Conservation (phyloP, 1,140 invertebrate genomes). For the Drosophila pseudoananassae region DNA sequence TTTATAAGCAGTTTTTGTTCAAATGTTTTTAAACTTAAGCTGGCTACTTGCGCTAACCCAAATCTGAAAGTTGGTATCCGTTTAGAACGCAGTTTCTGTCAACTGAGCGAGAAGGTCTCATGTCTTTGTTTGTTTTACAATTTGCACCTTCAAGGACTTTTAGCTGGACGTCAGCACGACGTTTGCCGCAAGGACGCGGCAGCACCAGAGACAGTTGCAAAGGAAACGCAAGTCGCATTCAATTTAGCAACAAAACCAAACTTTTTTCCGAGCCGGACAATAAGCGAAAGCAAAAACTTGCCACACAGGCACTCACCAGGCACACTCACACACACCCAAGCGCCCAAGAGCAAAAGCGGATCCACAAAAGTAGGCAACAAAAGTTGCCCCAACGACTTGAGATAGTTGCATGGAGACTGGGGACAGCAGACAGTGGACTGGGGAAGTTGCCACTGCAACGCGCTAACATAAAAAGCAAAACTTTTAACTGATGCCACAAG, state of each 20-base stretch:
- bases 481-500: conserved; percentile 76
- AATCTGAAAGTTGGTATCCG: not conserved
- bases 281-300: conserved; percentile 66
- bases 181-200: conserved; percentile 17
- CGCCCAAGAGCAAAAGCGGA: conserved; percentile 6
- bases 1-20: not conserved
- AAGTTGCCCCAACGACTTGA: conserved; percentile 61
- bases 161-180: conserved; percentile 45
- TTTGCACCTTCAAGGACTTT: conserved; percentile 55
- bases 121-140: conserved; percentile 48
- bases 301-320: conserved; percentile 27
- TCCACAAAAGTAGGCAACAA: conserved; percentile 51
- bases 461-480: conserved; percentile 75
- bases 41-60: not conserved
- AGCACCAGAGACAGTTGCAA: conserved; percentile 9
- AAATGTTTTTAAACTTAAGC: not conserved
- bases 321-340: conserved; percentile 8
- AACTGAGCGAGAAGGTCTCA: conserved; percentile 23
- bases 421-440: not conserved
- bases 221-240: conserved; percentile 71
- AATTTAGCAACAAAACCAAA: conserved; percentile 75
- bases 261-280: conserved; percentile 65
- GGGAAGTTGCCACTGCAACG: conserved; percentile 59
- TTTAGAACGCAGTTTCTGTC: conserved; percentile 24
- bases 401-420: conserved; percentile 45